Conservation (phyloP, 2,113 vertebrate genomes). For the Equus przewalskii region DNA sequence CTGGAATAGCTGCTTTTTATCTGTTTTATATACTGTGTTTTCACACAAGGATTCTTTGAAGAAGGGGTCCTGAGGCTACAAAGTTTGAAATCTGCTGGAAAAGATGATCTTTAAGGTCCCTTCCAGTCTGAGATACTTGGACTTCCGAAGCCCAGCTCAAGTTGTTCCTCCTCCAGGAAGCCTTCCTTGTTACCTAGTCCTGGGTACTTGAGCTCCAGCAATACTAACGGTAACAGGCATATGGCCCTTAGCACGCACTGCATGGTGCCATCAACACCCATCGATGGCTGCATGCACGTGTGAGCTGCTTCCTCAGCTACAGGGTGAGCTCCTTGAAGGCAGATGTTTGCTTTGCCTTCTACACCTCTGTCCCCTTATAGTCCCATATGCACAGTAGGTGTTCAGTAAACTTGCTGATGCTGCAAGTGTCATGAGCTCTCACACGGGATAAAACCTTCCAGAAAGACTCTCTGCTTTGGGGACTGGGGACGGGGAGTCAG, state of each 20-base stretch:
- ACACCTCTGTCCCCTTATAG: not conserved
- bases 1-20: not conserved
- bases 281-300: not conserved
- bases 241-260: not conserved
- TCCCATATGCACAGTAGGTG: not conserved
- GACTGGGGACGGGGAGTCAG: not conserved
- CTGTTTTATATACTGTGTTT: not conserved
- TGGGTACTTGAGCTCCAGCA: not conserved
- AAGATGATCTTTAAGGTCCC: not conserved
- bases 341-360: not conserved
- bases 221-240: not conserved
- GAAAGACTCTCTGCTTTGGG: not conserved
- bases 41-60: slow-evolving; percentile 38
- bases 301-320: not conserved
- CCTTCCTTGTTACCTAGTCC: not conserved
- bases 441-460: not conserved
- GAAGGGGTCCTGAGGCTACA: not conserved
- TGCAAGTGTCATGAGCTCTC: not conserved
- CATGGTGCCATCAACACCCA: not conserved
- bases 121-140: not conserved
- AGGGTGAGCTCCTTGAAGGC: not conserved
- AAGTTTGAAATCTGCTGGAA: not conserved
- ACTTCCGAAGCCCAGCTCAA: slow-evolving; percentile 20
- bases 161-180: not conserved
- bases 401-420: not conserved